Conservation (phyloP, 1,140 invertebrate genomes). For the Heliconius nattereri region DNA sequence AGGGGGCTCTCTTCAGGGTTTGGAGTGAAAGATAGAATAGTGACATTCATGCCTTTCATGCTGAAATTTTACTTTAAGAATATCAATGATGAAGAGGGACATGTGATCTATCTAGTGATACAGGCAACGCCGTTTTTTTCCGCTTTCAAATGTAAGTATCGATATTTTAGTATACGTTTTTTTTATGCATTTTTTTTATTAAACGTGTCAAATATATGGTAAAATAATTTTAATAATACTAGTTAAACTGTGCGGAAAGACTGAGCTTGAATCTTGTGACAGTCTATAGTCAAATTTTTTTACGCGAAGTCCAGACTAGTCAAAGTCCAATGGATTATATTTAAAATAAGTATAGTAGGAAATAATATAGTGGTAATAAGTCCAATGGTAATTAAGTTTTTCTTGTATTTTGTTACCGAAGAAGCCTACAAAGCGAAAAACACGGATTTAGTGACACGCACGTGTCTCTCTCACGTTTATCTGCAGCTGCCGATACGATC, state of each 20-base stretch:
- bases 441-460: slow-evolving; percentile 3
- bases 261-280: too few species aligned
- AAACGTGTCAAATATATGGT: too few species aligned
- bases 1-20: slow-evolving; percentile 80
- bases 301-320: too few species aligned
- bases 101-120: slow-evolving; percentile 86
- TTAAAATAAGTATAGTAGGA: too few species aligned
- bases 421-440: background rate
- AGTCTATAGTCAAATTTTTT: too few species aligned
- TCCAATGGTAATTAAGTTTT: background rate
- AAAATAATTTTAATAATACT: too few species aligned
- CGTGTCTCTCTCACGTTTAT: slow-evolving; percentile 12
- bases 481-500: slow-evolving; percentile 13
- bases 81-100: slow-evolving; percentile 79
- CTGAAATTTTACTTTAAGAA: slow-evolving; percentile 87
- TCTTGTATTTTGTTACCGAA: background rate
- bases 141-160: slow-evolving; percentile 86
- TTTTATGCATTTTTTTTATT: too few species aligned
- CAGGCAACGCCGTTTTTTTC: slow-evolving; percentile 87
- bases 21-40: slow-evolving; percentile 82
- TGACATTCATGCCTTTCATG: slow-evolving; percentile 87
- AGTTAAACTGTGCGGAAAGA: too few species aligned
- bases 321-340: too few species aligned
- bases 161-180: too few species aligned
- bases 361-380: too few species aligned